Percentiles rank a stretch among this genome's conserved stretches.
Evolutionary conservation across 2,888 invertebrate species (phyloP).

Genomic region (Agrochola lota): DNA sequence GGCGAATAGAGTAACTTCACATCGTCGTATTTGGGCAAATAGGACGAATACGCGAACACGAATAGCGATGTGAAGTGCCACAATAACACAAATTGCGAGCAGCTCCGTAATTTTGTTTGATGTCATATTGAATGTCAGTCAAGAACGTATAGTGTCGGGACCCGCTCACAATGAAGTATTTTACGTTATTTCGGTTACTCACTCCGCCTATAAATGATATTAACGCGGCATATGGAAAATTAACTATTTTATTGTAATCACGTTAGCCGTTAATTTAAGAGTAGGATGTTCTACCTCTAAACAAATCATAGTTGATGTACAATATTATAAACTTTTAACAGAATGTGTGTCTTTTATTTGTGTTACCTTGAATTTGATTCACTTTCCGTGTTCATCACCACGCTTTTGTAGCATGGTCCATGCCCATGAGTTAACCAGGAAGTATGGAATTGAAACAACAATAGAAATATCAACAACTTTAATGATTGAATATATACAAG

Average conservation of each 20-base stretch:
- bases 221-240: conserved; percentile 82
- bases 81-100: not conserved
- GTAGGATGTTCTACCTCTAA: conserved; percentile 91
- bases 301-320: conserved; percentile 90
- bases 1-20: too few species aligned
- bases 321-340: conserved; percentile 89
- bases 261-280: conserved; percentile 88
- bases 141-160: not conserved
- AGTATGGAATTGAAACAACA: conserved; percentile 69
- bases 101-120: conserved; percentile 15
- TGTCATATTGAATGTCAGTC: not conserved
- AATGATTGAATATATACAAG: conserved; percentile 90
- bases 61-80: too few species aligned
- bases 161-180: conserved; percentile 53
- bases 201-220: conserved; percentile 88
- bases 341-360: conserved; percentile 73
- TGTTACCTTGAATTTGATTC: conserved; percentile 5
- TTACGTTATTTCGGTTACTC: conserved; percentile 78
- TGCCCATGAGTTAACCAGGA: not conserved
- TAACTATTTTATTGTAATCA: conserved; percentile 85
- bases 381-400: not conserved
- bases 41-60: too few species aligned
- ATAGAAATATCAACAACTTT: conserved; percentile 90
- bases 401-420: not conserved
- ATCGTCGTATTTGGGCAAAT: too few species aligned